These are phyloP conservation scores for Triplophysa yarkandensis DNA, from an alignment of 2,797 vertebrate species.

Conservation along the genomic window DNA sequence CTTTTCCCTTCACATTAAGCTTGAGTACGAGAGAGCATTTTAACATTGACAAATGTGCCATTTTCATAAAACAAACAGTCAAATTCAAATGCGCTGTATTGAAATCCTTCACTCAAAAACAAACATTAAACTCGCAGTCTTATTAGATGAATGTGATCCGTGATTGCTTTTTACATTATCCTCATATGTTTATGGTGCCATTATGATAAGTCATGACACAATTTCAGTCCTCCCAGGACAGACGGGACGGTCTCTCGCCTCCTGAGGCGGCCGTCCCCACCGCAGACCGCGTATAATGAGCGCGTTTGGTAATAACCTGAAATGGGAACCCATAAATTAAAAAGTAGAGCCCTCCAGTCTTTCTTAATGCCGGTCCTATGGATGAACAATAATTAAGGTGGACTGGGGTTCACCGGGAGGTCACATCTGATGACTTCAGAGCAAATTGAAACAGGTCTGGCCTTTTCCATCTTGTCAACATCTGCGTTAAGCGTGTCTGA, in stretches of 20 bases:
- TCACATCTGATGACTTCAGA: conserved; percentile 8
- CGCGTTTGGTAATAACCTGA: conserved; percentile 26
- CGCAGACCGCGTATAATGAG: conserved; percentile 25
- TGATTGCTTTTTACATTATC: conserved; percentile 32
- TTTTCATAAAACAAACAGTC: not conserved
- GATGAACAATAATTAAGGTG: conserved; percentile 47
- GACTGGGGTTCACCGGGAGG: conserved; percentile 35
- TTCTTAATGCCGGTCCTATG: conserved; percentile 23
- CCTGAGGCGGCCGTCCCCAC: not conserved
- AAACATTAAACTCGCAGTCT: conserved; percentile 15
- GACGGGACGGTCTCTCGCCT: conserved; percentile 27
- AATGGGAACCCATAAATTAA: conserved; percentile 45
- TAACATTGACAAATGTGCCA: not conserved
- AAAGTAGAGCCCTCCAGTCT: conserved; percentile 21
- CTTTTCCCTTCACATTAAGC: not conserved
- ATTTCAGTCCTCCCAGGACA: conserved; percentile 21
- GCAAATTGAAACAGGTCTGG: conserved; percentile 38
- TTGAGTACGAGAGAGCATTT: not conserved
- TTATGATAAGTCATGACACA: conserved; percentile 30
- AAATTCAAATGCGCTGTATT: not conserved
- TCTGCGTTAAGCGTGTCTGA: conserved; percentile 1
- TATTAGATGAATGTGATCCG: conserved; percentile 25
- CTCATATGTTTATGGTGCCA: conserved; percentile 36
- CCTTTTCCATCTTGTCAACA: conserved; percentile 24
- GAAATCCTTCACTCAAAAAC: conserved; percentile 24